phyloP scores from a whole-genome alignment of 1,140 invertebrate genomes.

The Pseudomyrmex sp. region DNA sequence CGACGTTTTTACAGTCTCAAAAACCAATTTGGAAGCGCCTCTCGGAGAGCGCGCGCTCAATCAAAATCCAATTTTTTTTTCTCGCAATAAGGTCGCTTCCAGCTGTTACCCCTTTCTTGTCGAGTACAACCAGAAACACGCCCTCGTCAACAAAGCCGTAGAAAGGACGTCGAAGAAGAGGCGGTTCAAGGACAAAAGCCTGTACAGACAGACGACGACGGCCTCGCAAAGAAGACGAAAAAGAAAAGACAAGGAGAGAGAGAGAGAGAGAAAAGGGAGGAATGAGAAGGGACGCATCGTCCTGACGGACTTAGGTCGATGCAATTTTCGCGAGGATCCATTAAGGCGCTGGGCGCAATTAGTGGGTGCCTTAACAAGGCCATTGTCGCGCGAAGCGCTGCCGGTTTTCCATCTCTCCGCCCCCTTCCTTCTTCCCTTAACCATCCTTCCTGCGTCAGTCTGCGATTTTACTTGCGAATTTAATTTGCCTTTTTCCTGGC shows the following conservation, averaged over 20 bases:
- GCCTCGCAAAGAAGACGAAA: constrained; percentile 24
- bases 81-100: constrained; percentile 30
- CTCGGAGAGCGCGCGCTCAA: neutral
- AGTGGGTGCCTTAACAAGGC: constrained; percentile 77
- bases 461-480: constrained; percentile 74
- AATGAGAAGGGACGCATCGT: constrained; percentile 39
- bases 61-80: constrained; percentile 53
- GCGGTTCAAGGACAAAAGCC: constrained; percentile 27
- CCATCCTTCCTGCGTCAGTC: constrained; percentile 4
- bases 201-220: constrained; percentile 23
- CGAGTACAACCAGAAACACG: constrained; percentile 26
- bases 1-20: constrained; percentile 3
- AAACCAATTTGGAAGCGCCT: constrained; percentile 24
- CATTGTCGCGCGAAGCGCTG: constrained; percentile 71
- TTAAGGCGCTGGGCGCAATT: constrained; percentile 77
- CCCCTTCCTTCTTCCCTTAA: neutral
- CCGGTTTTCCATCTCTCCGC: constrained; percentile 6
- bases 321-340: constrained; percentile 78
- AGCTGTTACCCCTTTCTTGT: constrained; percentile 32
- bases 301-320: constrained; percentile 71
- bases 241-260: constrained; percentile 6
- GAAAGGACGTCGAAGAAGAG: constrained; percentile 18
- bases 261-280: constrained; percentile 3
- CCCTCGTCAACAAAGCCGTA: constrained; percentile 33
- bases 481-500: constrained; percentile 73